Evolutionary conservation across 2,888 invertebrate species (phyloP).

Genomic region (Lobophora halterata): DNA sequence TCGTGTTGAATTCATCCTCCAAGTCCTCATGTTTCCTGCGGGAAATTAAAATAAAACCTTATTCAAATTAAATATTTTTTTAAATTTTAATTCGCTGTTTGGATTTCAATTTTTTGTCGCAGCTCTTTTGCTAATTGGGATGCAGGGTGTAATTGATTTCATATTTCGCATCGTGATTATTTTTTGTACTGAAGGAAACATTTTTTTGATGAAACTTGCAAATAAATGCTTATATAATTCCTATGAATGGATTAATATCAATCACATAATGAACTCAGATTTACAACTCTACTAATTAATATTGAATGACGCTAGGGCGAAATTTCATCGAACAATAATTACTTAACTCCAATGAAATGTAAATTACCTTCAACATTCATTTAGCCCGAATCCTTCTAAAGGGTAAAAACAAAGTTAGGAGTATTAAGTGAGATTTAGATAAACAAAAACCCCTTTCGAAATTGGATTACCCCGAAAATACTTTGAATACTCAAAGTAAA

Average conservation of each 20-base stretch:
- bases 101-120: no score
- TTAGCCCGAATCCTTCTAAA: conserved; percentile 24
- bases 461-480: conserved; percentile 23
- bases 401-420: conserved; percentile 24
- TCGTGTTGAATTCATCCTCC: conserved; percentile 76
- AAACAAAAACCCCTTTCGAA: conserved; percentile 28
- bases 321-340: conserved; percentile 32
- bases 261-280: no score
- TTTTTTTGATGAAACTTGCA: no score
- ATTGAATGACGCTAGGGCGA: conserved; percentile 15
- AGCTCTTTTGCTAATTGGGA: no score
- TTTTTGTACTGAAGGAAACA: no score
- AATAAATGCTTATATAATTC: no score
- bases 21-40: conserved; percentile 72
- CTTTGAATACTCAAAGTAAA: conserved; percentile 22
- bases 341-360: conserved; percentile 33
- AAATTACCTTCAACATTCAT: conserved; percentile 32
- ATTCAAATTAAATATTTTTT: no score
- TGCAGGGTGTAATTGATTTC: no score
- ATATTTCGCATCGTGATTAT: no score
- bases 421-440: conserved; percentile 29
- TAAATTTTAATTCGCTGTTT: no score
- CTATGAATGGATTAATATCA: no score
- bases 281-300: no score
- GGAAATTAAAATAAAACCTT: conserved; percentile 14